Conservation (phyloP, 2,797 vertebrate species). For the Pagetopsis macropterus region DNA sequence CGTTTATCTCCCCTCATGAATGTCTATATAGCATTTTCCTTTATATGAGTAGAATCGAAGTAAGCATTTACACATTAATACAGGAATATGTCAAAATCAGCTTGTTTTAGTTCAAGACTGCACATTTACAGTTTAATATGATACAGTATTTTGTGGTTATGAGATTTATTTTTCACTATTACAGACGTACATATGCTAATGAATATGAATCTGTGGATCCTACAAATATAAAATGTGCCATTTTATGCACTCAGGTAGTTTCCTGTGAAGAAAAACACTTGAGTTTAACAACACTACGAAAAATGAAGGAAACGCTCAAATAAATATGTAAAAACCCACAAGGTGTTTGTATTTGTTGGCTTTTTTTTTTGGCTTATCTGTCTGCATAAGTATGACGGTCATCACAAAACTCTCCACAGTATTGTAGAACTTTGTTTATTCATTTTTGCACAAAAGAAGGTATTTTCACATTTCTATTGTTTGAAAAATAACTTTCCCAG, state of each 20-base stretch:
- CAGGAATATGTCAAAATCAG: conserved; percentile 54
- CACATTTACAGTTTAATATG: conserved; percentile 59
- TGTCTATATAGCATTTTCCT: conserved; percentile 68
- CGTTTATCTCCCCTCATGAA: conserved; percentile 65
- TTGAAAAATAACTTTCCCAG: conserved; percentile 48
- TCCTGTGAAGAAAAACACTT: conserved; percentile 50
- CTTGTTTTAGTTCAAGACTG: conserved; percentile 46
- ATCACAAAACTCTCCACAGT: conserved; percentile 65
- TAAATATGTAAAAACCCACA: conserved; percentile 66
- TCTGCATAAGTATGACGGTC: conserved; percentile 30
- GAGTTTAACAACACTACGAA: conserved; percentile 33
- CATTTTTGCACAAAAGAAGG: conserved; percentile 65
- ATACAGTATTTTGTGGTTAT: conserved; percentile 49
- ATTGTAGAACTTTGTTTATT: conserved; percentile 75
- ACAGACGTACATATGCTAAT: conserved; percentile 37
- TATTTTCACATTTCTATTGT: conserved; percentile 70
- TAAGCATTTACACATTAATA: conserved; percentile 53
- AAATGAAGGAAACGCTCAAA: conserved; percentile 65
- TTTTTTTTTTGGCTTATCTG: conserved; percentile 10
- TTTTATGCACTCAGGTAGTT: conserved; percentile 73
- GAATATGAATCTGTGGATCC: conserved; percentile 51
- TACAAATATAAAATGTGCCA: conserved; percentile 59
- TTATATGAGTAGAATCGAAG: conserved; percentile 59
- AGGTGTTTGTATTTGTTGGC: conserved; percentile 12
- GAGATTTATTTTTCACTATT: conserved; percentile 51